phyloP scores from a whole-genome alignment of 1,140 invertebrate genomes.

The Amyelois transitella region DNA sequence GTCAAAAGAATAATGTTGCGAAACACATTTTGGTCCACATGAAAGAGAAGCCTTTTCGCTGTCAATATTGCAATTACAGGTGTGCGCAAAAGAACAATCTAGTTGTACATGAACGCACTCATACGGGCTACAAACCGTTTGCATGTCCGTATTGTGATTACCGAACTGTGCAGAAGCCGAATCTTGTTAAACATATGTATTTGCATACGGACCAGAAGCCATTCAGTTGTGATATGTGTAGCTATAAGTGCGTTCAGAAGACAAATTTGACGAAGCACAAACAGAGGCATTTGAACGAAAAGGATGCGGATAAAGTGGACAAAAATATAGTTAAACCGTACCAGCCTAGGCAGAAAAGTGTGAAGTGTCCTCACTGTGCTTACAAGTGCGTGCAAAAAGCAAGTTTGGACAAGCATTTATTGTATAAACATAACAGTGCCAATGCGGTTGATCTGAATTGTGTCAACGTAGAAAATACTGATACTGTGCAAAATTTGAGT shows the following conservation, averaged over 20 bases:
- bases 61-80: constrained; percentile 80
- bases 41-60: constrained; percentile 83
- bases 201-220: constrained; percentile 79
- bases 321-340: constrained; percentile 59
- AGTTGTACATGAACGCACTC: constrained; percentile 76
- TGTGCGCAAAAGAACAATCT: constrained; percentile 79
- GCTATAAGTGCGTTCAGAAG: constrained; percentile 69
- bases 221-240: constrained; percentile 79
- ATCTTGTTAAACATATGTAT: constrained; percentile 78
- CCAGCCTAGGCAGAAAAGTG: constrained; percentile 54
- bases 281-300: constrained; percentile 66
- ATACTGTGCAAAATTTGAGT: constrained; percentile 52
- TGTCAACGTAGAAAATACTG: constrained; percentile 18
- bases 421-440: constrained; percentile 47
- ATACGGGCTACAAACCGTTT: constrained; percentile 78
- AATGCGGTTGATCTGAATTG: constrained; percentile 24
- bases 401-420: constrained; percentile 64
- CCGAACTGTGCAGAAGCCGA: constrained; percentile 73
- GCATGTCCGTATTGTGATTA: constrained; percentile 79
- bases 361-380: constrained; percentile 58
- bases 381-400: constrained; percentile 66
- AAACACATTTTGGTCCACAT: constrained; percentile 85
- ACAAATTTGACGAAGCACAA: constrained; percentile 71
- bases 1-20: constrained; percentile 84
- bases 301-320: constrained; percentile 52